A percentile compares a stretch with the other conserved stretches of the same genome.
Conservation (phyloP, 1,140 invertebrate genomes). For the Trichonephila clavipes region DNA sequence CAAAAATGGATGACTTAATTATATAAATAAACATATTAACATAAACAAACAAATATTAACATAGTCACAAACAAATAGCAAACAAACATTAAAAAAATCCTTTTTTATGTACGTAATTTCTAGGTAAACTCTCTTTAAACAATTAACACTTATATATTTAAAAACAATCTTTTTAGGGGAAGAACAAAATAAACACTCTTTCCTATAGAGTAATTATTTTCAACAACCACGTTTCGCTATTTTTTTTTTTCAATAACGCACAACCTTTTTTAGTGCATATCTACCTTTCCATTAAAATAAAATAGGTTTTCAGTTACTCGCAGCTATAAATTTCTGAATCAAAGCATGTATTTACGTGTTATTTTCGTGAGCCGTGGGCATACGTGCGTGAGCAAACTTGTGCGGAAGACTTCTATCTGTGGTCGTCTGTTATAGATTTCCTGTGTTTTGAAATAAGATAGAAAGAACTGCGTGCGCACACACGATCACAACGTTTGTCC, state of each 20-base stretch:
- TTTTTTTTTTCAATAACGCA: background rate
- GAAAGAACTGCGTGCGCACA: background rate
- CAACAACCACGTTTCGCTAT: too few relatives aligned
- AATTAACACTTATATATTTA: too few relatives aligned
- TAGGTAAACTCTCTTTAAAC: too few relatives aligned
- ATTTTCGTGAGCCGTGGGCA: background rate
- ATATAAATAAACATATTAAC: too few relatives aligned
- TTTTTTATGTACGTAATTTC: too few relatives aligned
- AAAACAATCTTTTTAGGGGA: too few relatives aligned
- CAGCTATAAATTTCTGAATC: background rate
- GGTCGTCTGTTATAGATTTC: background rate
- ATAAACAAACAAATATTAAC: too few relatives aligned
- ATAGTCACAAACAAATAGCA: too few relatives aligned
- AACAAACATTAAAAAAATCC: too few relatives aligned
- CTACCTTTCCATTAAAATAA: background rate
- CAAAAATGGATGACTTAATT: too few relatives aligned
- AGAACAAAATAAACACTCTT: too few relatives aligned
- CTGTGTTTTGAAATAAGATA: background rate
- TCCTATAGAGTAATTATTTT: too few relatives aligned
- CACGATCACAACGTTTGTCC: background rate
- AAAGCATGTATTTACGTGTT: background rate
- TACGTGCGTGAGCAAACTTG: background rate
- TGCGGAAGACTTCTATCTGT: background rate
- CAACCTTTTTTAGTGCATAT: background rate
- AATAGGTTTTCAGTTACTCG: background rate